Evolutionary conservation across 2,113 vertebrate genomes (phyloP).

Genomic region (Hippocampus mohnikei): DNA sequence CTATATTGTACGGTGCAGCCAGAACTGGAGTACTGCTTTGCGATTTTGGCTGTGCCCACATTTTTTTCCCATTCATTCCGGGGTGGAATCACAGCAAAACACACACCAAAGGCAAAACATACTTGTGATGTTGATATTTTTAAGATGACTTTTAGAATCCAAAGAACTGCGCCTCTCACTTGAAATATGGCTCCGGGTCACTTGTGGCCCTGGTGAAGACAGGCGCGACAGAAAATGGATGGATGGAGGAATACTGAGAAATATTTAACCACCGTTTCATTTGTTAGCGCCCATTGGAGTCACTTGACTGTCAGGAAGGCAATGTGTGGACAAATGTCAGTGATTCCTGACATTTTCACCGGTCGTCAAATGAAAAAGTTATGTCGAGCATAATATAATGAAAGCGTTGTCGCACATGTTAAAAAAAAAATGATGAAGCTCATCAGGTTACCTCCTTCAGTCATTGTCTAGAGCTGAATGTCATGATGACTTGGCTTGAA

Average conservation of each 20-base stretch:
- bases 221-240: neutral
- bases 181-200: neutral
- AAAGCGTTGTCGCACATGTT: neutral
- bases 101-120: too few species aligned
- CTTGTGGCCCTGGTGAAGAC: neutral
- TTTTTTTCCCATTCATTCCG: too few species aligned
- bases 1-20: too few species aligned
- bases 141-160: too few species aligned
- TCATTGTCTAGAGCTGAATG: neutral
- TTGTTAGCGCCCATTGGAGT: neutral
- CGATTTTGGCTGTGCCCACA: too few species aligned
- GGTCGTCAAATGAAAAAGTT: neutral
- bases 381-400: neutral
- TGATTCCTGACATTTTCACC: neutral
- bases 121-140: neutral
- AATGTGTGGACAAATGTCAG: neutral
- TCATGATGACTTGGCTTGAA: neutral
- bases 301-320: neutral
- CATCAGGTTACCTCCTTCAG: neutral
- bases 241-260: neutral
- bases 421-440: neutral
- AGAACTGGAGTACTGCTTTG: too few species aligned
- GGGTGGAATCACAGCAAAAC: too few species aligned
- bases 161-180: neutral
- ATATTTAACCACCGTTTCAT: neutral